Evolutionary conservation across 2,797 vertebrate genomes (phyloP), one percentile per base, ranked within the genome.

Genomic region (Pseudochromis fuscus): DNA sequence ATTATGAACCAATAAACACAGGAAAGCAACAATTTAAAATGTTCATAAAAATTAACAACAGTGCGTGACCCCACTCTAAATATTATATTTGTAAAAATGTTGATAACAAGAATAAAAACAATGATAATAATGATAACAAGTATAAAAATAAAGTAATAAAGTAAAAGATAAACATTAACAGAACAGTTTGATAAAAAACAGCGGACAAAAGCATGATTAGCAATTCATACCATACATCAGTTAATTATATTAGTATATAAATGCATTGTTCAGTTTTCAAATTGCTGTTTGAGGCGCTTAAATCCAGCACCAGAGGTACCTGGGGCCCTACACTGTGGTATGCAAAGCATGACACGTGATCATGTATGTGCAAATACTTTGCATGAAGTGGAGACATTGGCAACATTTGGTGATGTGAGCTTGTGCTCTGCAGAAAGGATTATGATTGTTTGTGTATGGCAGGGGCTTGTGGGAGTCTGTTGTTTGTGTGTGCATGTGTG

Each of bases 361-460:
- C 40, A 19, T 42, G 12, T 23, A 56, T 44, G 38, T 35, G 40
- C 18, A 57, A 7, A 5, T 45, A 15, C 56, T 68, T 38, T 57
- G 25, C 35, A 40, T 49, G 27, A 46, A 18, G 46, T 21, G 31
- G 58, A 27, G 38, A 28, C 3, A 33, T 3, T 37, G 24, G 24
- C 46, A 30, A 27, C 8, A 3, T 23, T 53, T 35, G 5, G 19
- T 51, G 28, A 50, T 1, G 7, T 50, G 61, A 33, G 56, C 60
- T 81, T 72, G 51, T 53, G 55, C 42, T 67, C 38, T n/a, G n/a
- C 27, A 45, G 16, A 1, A 65, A 51, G 67, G 70, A 80, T 86
- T 82, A 73, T 46, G 63, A 19, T 18, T 62, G 48, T 72, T 56
- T 57, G 51, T 45, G 42, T 66, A 28, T 12, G 13, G 13, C 37